Conservation (phyloP, 2,888 invertebrate genomes). For the Incurvaria masculella region DNA sequence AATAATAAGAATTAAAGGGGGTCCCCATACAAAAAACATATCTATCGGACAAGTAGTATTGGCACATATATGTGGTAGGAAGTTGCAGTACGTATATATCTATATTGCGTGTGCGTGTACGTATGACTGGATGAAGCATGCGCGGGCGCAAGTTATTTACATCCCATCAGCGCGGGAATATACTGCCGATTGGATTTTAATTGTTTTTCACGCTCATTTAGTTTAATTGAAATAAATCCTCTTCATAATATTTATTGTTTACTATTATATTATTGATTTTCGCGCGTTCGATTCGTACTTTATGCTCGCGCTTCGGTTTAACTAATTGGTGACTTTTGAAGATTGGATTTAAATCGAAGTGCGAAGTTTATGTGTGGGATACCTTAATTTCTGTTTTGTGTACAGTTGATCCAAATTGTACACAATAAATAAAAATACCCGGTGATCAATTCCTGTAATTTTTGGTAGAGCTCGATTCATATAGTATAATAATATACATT, state of each 20-base stretch:
- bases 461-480: too few relatives aligned
- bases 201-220: constrained; percentile 52
- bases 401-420: too few relatives aligned
- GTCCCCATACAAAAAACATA: too few relatives aligned
- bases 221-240: constrained; percentile 46
- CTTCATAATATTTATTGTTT: constrained; percentile 37
- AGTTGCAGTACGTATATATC: too few relatives aligned
- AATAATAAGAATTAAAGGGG: too few relatives aligned
- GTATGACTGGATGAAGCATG: background rate
- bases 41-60: too few relatives aligned
- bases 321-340: background rate
- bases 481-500: too few relatives aligned
- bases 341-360: background rate
- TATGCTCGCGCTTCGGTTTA: background rate
- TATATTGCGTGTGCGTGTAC: background rate
- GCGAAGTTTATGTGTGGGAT: too few relatives aligned
- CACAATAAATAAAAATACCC: too few relatives aligned
- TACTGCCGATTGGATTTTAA: constrained; percentile 35
- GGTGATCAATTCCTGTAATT: too few relatives aligned
- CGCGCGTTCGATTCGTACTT: constrained; percentile 16
- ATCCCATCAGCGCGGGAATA: background rate
- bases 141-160: background rate
- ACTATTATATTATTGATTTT: constrained; percentile 16
- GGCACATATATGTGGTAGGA: too few relatives aligned
- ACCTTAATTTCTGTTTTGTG: too few relatives aligned